A percentile compares a stretch with the other conserved stretches of the same genome.
Evolutionary conservation across 2,113 vertebrate species (phyloP).

Genomic region (Daubentonia madagascariensis): DNA sequence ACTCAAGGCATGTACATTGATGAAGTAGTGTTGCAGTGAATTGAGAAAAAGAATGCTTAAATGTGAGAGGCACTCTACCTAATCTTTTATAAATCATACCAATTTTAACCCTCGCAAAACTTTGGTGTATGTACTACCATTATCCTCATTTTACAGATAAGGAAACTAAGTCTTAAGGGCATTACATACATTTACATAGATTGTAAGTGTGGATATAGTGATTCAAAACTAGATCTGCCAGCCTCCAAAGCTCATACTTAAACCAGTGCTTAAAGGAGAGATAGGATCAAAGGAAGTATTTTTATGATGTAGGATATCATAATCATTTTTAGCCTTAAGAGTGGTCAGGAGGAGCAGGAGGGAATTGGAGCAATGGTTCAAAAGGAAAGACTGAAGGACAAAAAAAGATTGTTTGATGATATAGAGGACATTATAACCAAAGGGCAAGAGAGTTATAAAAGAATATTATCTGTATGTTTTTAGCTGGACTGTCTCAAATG

Average conservation of each 20-base stretch:
- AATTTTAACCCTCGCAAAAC: background rate
- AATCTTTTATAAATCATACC: background rate
- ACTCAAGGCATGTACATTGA: background rate
- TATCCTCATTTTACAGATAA: background rate
- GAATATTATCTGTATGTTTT: conserved; percentile 27
- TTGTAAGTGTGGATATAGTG: background rate
- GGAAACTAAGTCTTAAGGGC: background rate
- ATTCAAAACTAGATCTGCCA: background rate
- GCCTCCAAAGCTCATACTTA: background rate
- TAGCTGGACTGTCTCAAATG: background rate
- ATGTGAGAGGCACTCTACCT: background rate
- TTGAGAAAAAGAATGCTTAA: background rate
- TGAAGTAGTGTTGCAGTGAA: background rate
- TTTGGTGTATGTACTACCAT: background rate
- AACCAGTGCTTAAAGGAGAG: background rate
- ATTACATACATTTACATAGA: background rate
- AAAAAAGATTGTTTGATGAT: background rate
- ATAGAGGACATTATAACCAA: background rate
- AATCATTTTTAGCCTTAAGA: background rate
- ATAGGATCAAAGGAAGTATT: background rate
- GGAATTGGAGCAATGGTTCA: background rate
- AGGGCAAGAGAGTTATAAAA: background rate
- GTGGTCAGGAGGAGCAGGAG: background rate
- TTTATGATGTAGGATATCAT: background rate
- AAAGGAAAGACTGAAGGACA: background rate